phyloP scores from a whole-genome alignment of 2,113 vertebrate genomes.

The Phylloscopus trochilus region DNA sequence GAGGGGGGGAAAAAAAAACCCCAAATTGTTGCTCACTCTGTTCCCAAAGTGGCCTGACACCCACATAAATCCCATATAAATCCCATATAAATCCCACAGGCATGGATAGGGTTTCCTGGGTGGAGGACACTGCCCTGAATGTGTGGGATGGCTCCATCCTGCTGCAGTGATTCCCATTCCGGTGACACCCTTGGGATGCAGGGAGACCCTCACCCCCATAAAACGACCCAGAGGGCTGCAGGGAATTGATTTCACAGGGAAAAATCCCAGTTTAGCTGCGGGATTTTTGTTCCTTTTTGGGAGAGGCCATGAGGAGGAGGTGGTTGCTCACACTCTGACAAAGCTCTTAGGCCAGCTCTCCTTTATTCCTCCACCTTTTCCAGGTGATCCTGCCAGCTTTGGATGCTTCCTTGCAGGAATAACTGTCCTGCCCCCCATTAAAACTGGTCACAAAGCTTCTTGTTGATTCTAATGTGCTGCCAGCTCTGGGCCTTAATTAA shows the following conservation, averaged over 20 bases:
- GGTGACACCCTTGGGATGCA: neutral
- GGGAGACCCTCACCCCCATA: rapidly evolving
- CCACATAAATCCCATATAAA: neutral
- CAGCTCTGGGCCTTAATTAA: neutral
- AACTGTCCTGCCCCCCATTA: neutral
- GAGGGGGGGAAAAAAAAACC: neutral
- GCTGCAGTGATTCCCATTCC: neutral
- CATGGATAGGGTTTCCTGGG: neutral
- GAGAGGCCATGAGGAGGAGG: rapidly evolving
- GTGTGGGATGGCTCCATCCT: neutral
- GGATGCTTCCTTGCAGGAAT: neutral
- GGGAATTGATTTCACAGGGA: neutral
- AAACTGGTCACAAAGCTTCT: neutral
- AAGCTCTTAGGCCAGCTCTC: neutral
- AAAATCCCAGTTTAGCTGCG: neutral
- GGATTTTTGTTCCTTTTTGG: neutral
- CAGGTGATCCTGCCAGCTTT: neutral
- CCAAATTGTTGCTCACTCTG: rapidly evolving
- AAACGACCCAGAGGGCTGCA: neutral
- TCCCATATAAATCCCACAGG: neutral
- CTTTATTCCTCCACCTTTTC: neutral
- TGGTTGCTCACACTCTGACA: rapidly evolving
- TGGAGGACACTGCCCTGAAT: neutral
- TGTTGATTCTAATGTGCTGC: neutral
- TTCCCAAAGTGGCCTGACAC: neutral